Evolutionary conservation across 2,888 invertebrate genomes (phyloP), one percentile per base, ranked within the genome.

Genomic region (Heliconius ismenius): DNA sequence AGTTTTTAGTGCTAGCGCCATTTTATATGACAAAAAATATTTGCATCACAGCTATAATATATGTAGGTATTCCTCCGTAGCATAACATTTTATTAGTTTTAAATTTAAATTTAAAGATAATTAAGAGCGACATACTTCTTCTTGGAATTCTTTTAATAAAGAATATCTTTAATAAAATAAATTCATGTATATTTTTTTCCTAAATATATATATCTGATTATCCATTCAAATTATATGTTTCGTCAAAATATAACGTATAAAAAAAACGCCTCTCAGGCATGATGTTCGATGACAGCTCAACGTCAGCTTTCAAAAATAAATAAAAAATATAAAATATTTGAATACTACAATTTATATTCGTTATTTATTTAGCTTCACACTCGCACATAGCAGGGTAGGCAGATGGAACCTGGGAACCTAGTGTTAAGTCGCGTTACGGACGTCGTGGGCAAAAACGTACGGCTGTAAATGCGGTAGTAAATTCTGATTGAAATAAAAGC

Each of bases 11-110:
- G 65, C 36, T 36, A 36, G 21, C 21, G n/a, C 65, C 65, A 67
- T 43, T 67, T 67, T 67, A 67, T 43, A 15, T 9, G 24, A 26
- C 39, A n/a, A 43, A 43, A 43, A 26, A 67, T 67, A 67, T 67
- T 67, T 43, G 24, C 65, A 65, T 36, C 36, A 36, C 18, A 65
- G 32, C n/a, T 24, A 13, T 65, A 65, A 39, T 26, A 67, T 67
- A 67, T 67, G 39, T 39, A 43, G 67, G 24, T 24, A 67, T 67
- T 67, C 21, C 24, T 67, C 39, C 26, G 15, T 43, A 67, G 43
- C 24, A 18, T 67, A 67, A 43, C 24, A 43, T 43, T 39, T 43
- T 43, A 65, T 39, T 65, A 39, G n/a, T 24, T 32, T 36, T 39
- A 4, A 39, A 65, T 39, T 65, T 39, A 39, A 65, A 65, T 65